phyloP scores from a whole-genome alignment of 2,113 vertebrate genomes.

The Clarias gariepinus region DNA sequence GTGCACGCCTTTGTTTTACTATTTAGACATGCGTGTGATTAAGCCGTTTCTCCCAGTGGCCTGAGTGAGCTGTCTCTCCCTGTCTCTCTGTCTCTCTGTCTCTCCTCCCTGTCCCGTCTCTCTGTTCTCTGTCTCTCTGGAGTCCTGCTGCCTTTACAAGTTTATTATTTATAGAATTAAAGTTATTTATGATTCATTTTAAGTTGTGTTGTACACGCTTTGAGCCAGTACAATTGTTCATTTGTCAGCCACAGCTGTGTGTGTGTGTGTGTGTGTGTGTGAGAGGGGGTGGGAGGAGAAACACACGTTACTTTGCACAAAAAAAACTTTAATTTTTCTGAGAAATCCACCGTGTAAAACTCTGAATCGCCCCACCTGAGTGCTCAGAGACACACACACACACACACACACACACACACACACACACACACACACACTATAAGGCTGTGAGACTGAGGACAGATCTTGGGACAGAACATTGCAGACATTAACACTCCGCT shows the following conservation, averaged over 20 bases:
- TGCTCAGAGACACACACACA: not conserved
- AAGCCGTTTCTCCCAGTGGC: not conserved
- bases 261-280: not conserved
- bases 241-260: not conserved
- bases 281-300: not conserved
- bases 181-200: not conserved
- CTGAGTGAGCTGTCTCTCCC: not conserved
- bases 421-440: not conserved
- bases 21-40: accelerated
- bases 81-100: not conserved
- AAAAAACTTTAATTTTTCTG: not conserved
- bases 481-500: not conserved
- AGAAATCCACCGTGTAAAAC: not conserved
- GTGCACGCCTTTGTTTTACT: not conserved
- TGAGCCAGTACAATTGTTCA: not conserved
- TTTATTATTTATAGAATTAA: not conserved
- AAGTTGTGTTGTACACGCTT: not conserved
- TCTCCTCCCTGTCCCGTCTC: too few relatives aligned
- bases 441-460: not conserved
- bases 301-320: not conserved
- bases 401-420: not conserved
- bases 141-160: not conserved
- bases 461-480: not conserved
- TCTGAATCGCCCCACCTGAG: not conserved
- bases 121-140: too few relatives aligned